These are phyloP conservation scores for Thereuonema tuberculata DNA, from an alignment of 1,140 invertebrate genomes.

Conservation along the genomic window DNA sequence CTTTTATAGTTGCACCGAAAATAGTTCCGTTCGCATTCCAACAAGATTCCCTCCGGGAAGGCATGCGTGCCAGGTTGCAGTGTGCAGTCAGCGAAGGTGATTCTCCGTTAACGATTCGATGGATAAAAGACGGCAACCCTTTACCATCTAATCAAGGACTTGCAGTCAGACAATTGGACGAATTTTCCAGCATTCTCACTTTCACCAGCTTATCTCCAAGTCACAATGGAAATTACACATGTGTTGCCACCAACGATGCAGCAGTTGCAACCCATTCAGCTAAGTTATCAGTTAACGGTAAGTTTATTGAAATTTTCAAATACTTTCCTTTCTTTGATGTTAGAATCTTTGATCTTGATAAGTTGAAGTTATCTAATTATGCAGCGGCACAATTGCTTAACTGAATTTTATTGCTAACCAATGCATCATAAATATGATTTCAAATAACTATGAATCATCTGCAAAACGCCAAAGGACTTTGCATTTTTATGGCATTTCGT, in stretches of 20 bases:
- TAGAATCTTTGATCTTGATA: too few species aligned
- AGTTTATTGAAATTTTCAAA: too few species aligned
- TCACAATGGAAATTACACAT: slow-evolving; percentile 62
- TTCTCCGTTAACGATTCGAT: background rate
- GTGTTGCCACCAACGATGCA: slow-evolving; percentile 53
- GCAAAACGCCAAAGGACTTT: too few species aligned
- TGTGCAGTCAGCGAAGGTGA: background rate
- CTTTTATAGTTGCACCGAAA: background rate
- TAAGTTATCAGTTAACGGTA: slow-evolving; percentile 64
- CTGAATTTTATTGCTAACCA: too few species aligned
- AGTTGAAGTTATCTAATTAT: too few species aligned
- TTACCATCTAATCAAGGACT: slow-evolving; percentile 20
- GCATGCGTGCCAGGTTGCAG: background rate
- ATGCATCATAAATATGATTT: too few species aligned
- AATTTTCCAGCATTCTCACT: slow-evolving; percentile 59
- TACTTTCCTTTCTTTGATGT: too few species aligned
- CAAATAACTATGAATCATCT: too few species aligned
- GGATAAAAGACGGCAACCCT: background rate
- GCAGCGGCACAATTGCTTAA: too few species aligned
- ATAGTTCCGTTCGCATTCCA: background rate
- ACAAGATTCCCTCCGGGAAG: background rate
- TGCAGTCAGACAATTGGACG: slow-evolving; percentile 49
- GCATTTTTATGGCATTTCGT: too few species aligned
- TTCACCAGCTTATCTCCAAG: slow-evolving; percentile 59
- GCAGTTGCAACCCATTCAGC: slow-evolving; percentile 56